Base-by-base conservation (phyloP, 2,888 invertebrate species). In the Coleophora deauratella region DNA sequence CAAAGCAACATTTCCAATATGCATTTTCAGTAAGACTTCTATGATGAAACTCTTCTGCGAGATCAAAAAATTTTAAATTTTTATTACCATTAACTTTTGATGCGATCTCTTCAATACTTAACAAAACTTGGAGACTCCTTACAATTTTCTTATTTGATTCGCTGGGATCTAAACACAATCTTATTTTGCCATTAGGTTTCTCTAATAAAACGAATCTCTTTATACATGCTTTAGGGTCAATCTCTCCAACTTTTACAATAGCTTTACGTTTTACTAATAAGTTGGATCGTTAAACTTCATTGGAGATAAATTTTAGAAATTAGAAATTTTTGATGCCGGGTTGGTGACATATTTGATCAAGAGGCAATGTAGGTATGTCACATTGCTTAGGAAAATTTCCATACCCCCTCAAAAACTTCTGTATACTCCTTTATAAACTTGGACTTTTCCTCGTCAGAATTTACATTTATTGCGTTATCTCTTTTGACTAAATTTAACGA, bases 1-100 rank as follows among this genome's bases (percentile, higher is more conserved):
- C 44, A 35, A 49, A 46, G 6, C 45, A 47, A 32, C 47, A 47
- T 33, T 46, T 46, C 44, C 47, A 47, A n/a, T 47, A 44, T n/a
- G 47, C 32, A 4, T 27, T n/a, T 13, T 46, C 41, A n/a, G 27
- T 33, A 3, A 50, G 28, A 0, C 8, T 13, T 8, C 45, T 10
- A 40, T 47, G 47, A 42, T 51, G 49, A 12, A 51, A 46, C 1
- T 44, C 51, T 38, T 51, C 51, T 12, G 35, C 11, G 4, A 51
- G 37, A 36, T 51, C 51, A 10, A 49, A 12, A 0, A 51, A 47
- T 28, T 47, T 44, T 33, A 51, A 51, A 28, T 9, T 38, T 32
- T 38, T 41, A 11, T 48, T 49, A n/a, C 39, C 40, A 11, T 43
- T 33, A 9, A 51, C 27, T 35, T 49, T 51, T 30, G 30, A 27